Base-by-base conservation (phyloP, 2,888 invertebrate genomes). In the Drosophila atroscutellata region DNA sequence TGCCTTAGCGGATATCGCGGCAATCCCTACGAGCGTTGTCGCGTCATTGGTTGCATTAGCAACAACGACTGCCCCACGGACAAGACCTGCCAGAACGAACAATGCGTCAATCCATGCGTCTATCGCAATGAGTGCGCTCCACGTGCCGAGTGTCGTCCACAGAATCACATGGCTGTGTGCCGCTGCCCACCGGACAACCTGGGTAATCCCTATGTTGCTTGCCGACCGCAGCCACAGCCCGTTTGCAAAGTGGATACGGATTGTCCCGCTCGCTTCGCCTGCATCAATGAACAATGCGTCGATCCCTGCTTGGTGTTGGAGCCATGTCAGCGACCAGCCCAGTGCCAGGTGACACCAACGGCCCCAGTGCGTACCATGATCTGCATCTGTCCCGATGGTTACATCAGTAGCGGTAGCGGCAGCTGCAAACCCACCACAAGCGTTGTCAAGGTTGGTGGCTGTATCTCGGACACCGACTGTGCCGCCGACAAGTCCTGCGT, bases 51-150 rank as follows among this genome's bases (percentile, higher is more conserved):
- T 71, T 98, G 98, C 91, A 94, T 95, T 89, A 96, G 96, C 50
- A 97, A 97, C 92, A 96, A 96, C 76, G 98, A 98, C 90, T 98
- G 98, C 92, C 97, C 98, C 13, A 94, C 94, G 54, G 97, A 98
- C 90, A 95, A 96, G 91, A 95, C 97, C 88, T 98, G 98, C 92
- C 95, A 96, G 83, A 97, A 97, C 84, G 96, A 96, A 72, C 97
- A 97, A 90, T 98, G 98, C 92, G 95, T 97, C 51, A 95, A 97
- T 91, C 97, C 98, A 8, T 98, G 98, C 91, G 93, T 96, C 7
- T 95, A 96, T 71, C 95, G 95, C 66, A 96, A 96, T 84, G 95
- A 95, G 11, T 98, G 98, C 90, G 96, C 97, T 0, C 94, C 95
- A 3, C 94, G 96, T 63, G 97, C 97, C 5, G 95, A 96, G 89